phyloP scores from a whole-genome alignment of 2,113 vertebrate genomes.

The Zapus hudsonius region DNA sequence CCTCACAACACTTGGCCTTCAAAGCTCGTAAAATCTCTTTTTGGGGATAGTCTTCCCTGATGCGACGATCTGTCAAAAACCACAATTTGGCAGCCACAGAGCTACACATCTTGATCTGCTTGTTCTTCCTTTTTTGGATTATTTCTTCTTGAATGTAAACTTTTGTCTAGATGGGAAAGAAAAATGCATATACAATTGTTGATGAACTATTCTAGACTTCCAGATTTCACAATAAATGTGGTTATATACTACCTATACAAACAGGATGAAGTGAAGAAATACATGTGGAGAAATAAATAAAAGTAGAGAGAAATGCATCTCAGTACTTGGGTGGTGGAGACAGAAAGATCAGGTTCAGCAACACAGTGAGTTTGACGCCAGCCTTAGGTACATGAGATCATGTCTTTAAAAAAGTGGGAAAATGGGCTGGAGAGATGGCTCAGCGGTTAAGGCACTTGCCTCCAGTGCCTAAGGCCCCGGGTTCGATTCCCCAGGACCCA shows the following conservation, averaged over 20 bases:
- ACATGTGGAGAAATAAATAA: too few species aligned
- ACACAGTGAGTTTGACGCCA: background rate
- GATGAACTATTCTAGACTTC: constrained; percentile 8
- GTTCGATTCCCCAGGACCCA: too few species aligned
- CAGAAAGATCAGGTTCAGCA: background rate
- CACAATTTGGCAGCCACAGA: constrained; percentile 87
- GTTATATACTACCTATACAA: constrained; percentile 5
- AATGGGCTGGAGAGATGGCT: too few species aligned
- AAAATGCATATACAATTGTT: constrained; percentile 47
- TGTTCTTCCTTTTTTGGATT: constrained; percentile 71
- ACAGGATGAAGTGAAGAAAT: too few species aligned
- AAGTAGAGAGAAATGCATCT: too few species aligned
- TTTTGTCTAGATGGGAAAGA: constrained; percentile 74
- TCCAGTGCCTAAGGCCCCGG: too few species aligned
- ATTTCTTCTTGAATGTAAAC: constrained; percentile 70
- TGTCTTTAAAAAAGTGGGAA: background rate
- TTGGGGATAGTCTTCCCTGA: constrained; percentile 90
- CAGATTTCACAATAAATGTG: constrained; percentile 19
- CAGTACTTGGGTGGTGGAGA: background rate
- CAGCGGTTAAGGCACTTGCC: too few species aligned
- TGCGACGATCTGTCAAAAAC: constrained; percentile 91
- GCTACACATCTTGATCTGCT: constrained; percentile 88
- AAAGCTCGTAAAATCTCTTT: constrained; percentile 88
- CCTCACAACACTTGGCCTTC: constrained; percentile 89
- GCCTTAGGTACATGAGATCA: background rate